phyloP scores from a whole-genome alignment of 2,888 invertebrate genomes.

The Plemyria rubiginata region DNA sequence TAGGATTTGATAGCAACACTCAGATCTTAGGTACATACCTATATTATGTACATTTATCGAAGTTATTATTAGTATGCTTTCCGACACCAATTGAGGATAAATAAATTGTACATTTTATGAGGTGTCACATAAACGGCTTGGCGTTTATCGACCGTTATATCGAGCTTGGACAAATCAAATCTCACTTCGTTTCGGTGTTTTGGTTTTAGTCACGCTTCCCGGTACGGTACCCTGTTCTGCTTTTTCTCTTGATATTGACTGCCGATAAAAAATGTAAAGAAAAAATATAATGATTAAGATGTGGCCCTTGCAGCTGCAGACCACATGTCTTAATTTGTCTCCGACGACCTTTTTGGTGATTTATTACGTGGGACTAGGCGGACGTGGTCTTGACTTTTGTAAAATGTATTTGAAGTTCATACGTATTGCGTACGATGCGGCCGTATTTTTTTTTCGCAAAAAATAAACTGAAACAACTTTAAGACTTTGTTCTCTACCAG shows the following conservation, averaged over 20 bases:
- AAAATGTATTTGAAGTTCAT: conserved; percentile 22
- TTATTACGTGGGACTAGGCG: conserved; percentile 56
- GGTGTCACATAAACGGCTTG: conserved; percentile 58
- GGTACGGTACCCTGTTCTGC: conserved; percentile 43
- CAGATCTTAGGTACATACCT: conserved; percentile 1
- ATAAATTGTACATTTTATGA: conserved; percentile 55
- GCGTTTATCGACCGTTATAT: conserved; percentile 31
- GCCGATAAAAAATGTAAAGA: conserved; percentile 34
- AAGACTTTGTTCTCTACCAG: no score
- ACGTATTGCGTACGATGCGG: conserved; percentile 6
- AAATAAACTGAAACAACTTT: not conserved
- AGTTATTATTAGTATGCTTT: conserved; percentile 13
- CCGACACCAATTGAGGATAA: conserved; percentile 34
- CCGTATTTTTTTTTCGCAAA: not conserved
- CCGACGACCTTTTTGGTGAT: conserved; percentile 70
- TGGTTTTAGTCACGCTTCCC: conserved; percentile 71
- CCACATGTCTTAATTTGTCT: conserved; percentile 77
- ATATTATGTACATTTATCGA: conserved; percentile 23
- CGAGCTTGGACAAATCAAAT: conserved; percentile 52
- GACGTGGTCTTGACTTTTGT: conserved; percentile 27
- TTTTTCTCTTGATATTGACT: conserved; percentile 38
- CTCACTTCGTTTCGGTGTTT: conserved; percentile 68
- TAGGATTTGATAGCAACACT: conserved; percentile 13
- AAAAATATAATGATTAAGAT: conserved; percentile 50
- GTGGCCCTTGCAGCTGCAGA: conserved; percentile 69